Evolutionary conservation across 1,140 invertebrate genomes (phyloP).

Genomic region (Augochlora pura): DNA sequence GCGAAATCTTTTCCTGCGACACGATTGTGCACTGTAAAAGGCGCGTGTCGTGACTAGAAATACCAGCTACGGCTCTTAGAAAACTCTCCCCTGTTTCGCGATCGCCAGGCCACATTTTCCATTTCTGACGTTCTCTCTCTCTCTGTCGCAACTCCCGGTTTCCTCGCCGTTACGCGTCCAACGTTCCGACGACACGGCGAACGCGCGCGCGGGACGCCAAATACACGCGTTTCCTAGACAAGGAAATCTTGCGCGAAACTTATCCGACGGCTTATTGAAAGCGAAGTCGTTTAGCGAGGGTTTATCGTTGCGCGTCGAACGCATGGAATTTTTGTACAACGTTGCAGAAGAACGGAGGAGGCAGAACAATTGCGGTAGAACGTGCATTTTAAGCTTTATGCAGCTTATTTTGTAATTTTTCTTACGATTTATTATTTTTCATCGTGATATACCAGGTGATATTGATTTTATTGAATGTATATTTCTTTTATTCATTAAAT

Average conservation of each 20-base stretch:
- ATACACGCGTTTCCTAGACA: not conserved
- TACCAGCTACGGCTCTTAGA: constrained; percentile 63
- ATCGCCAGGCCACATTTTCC: constrained; percentile 44
- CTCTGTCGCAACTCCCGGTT: constrained; percentile 39
- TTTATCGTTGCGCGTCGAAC: too few relatives aligned
- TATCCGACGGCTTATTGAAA: not conserved
- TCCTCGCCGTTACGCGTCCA: constrained; percentile 4
- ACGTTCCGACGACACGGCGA: not conserved
- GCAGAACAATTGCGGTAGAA: too few relatives aligned
- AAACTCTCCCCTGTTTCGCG: constrained; percentile 68
- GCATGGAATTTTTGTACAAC: too few relatives aligned
- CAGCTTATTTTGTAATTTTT: too few relatives aligned
- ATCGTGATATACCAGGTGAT: too few relatives aligned
- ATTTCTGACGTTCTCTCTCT: constrained; percentile 47
- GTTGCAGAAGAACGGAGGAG: too few relatives aligned
- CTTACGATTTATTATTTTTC: too few relatives aligned
- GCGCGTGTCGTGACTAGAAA: constrained; percentile 53
- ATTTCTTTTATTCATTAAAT: too few relatives aligned
- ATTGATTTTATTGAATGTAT: too few relatives aligned
- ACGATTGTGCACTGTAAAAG: constrained; percentile 60
- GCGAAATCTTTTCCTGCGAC: constrained; percentile 62
- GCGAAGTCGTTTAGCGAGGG: too few relatives aligned
- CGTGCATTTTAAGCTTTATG: too few relatives aligned
- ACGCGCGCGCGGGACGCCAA: not conserved
- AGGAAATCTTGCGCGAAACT: not conserved